Conservation (phyloP, 1,140 invertebrate genomes). For the Leucophenga varia region DNA sequence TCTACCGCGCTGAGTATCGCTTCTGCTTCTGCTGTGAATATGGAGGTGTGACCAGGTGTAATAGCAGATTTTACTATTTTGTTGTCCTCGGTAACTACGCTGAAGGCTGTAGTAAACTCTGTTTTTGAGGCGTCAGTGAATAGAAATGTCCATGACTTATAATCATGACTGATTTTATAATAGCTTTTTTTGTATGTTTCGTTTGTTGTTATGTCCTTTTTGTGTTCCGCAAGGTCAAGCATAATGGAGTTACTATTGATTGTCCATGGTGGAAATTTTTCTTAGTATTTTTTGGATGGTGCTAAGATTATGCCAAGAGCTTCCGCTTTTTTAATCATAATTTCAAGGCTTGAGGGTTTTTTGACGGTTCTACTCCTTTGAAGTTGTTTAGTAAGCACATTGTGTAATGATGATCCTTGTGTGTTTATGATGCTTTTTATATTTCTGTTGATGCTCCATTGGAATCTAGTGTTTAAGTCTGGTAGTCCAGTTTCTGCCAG, state of each 20-base stretch:
- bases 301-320: background rate
- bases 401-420: background rate
- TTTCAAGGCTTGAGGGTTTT: too few relatives aligned
- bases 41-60: too few relatives aligned
- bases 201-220: background rate
- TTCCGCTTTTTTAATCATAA: too few relatives aligned
- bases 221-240: too few relatives aligned
- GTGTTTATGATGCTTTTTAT: conserved; percentile 1
- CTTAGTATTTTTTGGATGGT: background rate
- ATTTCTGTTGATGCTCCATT: conserved; percentile 1
- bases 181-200: background rate
- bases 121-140: conserved; percentile 7
- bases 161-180: background rate
- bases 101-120: conserved; percentile 1
- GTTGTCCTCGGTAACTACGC: too few relatives aligned
- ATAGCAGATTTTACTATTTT: too few relatives aligned
- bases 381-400: background rate
- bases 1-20: background rate
- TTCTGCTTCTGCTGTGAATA: conserved; percentile 1
- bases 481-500: conserved; percentile 3
- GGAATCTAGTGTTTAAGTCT: background rate
- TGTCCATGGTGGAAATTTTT: background rate
- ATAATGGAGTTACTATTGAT: background rate
- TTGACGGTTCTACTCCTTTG: too few relatives aligned
- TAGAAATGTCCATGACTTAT: background rate